Evolutionary conservation across 2,113 vertebrate species (phyloP).

Genomic region (Oryctolagus cuniculus): DNA sequence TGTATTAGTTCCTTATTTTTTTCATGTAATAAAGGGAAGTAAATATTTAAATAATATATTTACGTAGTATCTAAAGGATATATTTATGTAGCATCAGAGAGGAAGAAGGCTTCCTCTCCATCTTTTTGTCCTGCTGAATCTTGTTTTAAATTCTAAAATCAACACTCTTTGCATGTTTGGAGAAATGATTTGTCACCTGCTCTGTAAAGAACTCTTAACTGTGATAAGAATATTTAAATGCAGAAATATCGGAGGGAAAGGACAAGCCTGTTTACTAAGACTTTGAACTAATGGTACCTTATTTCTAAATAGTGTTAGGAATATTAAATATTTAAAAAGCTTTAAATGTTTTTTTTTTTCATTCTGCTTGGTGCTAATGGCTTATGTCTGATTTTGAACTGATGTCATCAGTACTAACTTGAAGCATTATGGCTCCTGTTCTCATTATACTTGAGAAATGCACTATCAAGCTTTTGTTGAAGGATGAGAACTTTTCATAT

Average conservation of each 20-base stretch:
- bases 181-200: constrained; percentile 72
- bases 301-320: constrained; percentile 56
- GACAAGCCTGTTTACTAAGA: constrained; percentile 24
- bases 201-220: constrained; percentile 62
- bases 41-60: constrained; percentile 56
- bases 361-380: constrained; percentile 38
- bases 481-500: constrained; percentile 28
- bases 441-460: constrained; percentile 13
- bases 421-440: constrained; percentile 32
- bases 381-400: constrained; percentile 67
- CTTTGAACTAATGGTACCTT: constrained; percentile 65
- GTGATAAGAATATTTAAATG: constrained; percentile 51
- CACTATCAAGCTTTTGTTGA: constrained; percentile 12
- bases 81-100: constrained; percentile 36
- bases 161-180: constrained; percentile 25
- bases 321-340: constrained; percentile 73
- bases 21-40: constrained; percentile 53
- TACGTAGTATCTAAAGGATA: background rate
- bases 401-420: constrained; percentile 66
- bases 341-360: constrained; percentile 63
- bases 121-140: background rate
- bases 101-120: background rate
- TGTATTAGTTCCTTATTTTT: constrained; percentile 56
- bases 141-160: constrained; percentile 68
- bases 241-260: constrained; percentile 24